Evolutionary conservation across 2,888 invertebrate genomes (phyloP).

Genomic region (Lasius platythorax): DNA sequence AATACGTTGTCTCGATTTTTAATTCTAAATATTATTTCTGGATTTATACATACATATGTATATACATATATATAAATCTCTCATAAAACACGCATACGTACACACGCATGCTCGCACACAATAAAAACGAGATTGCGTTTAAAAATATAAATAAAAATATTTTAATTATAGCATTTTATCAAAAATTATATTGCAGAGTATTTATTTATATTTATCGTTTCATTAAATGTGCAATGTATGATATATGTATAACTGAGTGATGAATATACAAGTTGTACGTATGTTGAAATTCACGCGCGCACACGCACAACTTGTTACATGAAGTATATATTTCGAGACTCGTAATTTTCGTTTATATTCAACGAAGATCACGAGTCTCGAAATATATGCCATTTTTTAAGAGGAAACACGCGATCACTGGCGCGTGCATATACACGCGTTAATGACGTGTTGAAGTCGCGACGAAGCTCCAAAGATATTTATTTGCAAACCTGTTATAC

Average conservation of each 20-base stretch:
- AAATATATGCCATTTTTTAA: not conserved
- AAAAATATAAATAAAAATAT: not conserved
- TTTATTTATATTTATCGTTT: not conserved
- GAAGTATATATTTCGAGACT: not conserved
- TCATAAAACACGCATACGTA: no score
- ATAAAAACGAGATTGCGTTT: not conserved
- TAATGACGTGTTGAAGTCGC: constrained; percentile 68
- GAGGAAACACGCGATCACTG: not conserved
- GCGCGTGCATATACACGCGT: constrained; percentile 20
- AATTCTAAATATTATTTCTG: not conserved
- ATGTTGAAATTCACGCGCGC: not conserved
- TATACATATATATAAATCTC: not conserved
- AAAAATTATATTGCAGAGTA: not conserved
- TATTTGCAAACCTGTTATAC: constrained; percentile 69
- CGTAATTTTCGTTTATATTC: not conserved
- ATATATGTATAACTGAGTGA: not conserved
- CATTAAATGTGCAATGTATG: not conserved
- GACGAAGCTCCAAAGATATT: constrained; percentile 68
- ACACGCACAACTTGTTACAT: not conserved
- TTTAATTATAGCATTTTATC: not conserved
- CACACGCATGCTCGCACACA: not conserved
- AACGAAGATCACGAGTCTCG: not conserved
- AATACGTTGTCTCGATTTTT: constrained; percentile 1
- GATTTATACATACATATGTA: not conserved
- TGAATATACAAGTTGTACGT: not conserved